Percentiles rank a stretch among this genome's conserved stretches.
Conservation (phyloP, 2,888 invertebrate genomes). For the Hydriomena furcata region DNA sequence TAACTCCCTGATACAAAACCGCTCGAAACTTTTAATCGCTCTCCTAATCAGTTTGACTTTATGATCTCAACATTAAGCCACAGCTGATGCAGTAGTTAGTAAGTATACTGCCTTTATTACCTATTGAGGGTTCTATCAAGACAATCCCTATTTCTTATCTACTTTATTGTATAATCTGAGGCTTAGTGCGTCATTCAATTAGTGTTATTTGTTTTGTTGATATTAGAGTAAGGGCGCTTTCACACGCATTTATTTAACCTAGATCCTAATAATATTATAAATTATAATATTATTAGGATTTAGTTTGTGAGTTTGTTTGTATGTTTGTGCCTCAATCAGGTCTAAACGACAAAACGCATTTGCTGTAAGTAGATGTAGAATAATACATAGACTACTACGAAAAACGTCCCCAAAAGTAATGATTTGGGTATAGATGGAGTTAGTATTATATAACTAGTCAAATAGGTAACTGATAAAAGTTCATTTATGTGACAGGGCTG, state of each 20-base stretch:
- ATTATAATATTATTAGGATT: too few species aligned
- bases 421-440: too few species aligned
- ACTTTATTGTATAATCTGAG: slow-evolving; percentile 45
- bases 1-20: slow-evolving; percentile 15
- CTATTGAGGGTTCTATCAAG: slow-evolving; percentile 33
- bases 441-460: too few species aligned
- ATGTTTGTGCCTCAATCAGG: too few species aligned
- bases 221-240: neutral
- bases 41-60: slow-evolving; percentile 38
- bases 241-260: neutral
- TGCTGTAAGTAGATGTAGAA: too few species aligned
- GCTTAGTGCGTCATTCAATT: slow-evolving; percentile 42
- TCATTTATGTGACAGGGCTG: too few species aligned
- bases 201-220: slow-evolving; percentile 27
- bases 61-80: slow-evolving; percentile 42
- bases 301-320: too few species aligned
- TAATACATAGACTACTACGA: too few species aligned
- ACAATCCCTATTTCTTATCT: slow-evolving; percentile 49
- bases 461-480: too few species aligned
- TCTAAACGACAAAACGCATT: too few species aligned
- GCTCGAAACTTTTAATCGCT: slow-evolving; percentile 27
- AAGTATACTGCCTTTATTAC: slow-evolving; percentile 21
- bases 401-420: too few species aligned
- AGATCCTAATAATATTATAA: too few species aligned
- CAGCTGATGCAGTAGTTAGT: slow-evolving; percentile 8